A percentile compares a stretch with the other conserved stretches of the same genome.
Evolutionary conservation across 2,113 vertebrate genomes (phyloP).

Genomic region (Bufo bufo): DNA sequence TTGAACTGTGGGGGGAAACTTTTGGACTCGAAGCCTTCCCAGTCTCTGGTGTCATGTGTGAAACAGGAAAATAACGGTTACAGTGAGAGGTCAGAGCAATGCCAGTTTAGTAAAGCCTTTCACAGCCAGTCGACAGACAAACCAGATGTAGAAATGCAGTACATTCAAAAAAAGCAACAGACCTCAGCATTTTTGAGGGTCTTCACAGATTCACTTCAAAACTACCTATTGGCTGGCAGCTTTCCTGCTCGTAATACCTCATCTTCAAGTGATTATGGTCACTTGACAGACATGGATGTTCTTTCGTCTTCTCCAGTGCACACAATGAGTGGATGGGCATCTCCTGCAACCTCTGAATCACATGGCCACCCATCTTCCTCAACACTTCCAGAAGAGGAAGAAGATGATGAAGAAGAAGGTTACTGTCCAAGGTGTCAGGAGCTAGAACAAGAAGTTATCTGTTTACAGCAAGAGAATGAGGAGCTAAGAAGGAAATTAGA

Average conservation of each 20-base stretch:
- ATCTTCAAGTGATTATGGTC: slow-evolving; percentile 79
- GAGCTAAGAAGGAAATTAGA: slow-evolving; percentile 93
- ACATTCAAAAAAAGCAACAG: slow-evolving; percentile 91
- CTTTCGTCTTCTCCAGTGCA: slow-evolving; percentile 84
- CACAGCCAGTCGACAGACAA: slow-evolving; percentile 82
- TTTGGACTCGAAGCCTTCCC: slow-evolving; percentile 82
- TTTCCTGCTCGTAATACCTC: slow-evolving; percentile 77
- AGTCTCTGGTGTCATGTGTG: slow-evolving; percentile 82
- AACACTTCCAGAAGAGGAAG: slow-evolving; percentile 89
- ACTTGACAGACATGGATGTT: slow-evolving; percentile 78
- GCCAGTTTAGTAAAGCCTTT: slow-evolving; percentile 77
- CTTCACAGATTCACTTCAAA: slow-evolving; percentile 97
- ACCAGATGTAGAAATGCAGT: slow-evolving; percentile 83
- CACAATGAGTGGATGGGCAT: slow-evolving; percentile 91
- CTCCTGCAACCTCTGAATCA: slow-evolving; percentile 93
- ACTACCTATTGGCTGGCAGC: slow-evolving; percentile 88
- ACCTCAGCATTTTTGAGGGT: slow-evolving; percentile 93
- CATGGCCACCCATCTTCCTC: slow-evolving; percentile 97
- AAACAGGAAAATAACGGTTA: slow-evolving; percentile 86
- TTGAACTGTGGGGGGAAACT: slow-evolving; percentile 92
- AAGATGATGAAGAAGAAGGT: slow-evolving; percentile 83
- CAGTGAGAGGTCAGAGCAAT: slow-evolving; percentile 74
- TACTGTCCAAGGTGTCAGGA: slow-evolving; percentile 96
- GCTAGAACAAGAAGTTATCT: slow-evolving; percentile 96
- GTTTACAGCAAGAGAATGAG: slow-evolving; percentile 96